Evolutionary conservation across 2,113 vertebrate species (phyloP), one percentile per base, ranked within the genome.

Genomic region (Clupea harengus): DNA sequence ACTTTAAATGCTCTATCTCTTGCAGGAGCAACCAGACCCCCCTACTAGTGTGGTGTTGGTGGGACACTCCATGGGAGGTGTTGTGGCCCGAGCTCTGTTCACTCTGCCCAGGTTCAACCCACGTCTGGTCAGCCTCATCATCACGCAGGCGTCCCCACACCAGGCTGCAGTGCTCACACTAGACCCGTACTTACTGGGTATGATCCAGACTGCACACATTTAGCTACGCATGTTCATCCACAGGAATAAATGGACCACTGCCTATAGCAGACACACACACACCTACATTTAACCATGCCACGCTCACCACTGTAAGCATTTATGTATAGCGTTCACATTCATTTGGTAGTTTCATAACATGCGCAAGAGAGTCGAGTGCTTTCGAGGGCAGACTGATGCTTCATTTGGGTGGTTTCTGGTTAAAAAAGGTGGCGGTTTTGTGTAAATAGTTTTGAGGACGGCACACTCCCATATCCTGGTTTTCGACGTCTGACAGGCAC

Each of bases 51-150:
- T 99, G 87, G 95, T 96, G 18, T 94, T 99, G 45, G 95, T 99
- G 9, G 98, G 97, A 11, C 98, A 99, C 92, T 99, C 98, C 81
- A 99, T 99, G 98, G 98, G 98, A n/a, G 98, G 98, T 20, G 97
- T 99, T 85, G 94, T 99, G 89, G 98, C 98, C 82, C 96, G 97
- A 89, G 98, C 97, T 0, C 92, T 99, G 83, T 97, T 98, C 90
- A 97, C 97, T 4, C 86, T 99, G 88, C 97, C 97, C 83, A 96
- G 95, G 85, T 99, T 99, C 91, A 97, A 96, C 88, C 93, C 96
- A 20, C 94, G 93, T 1, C 94, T 99, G 85, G 95, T 99, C 90
- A 97, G 94, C 90, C 94, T 99, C 82, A 97, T 99, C 78, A 92
- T 99, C 87, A 99, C 98, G 4, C 97, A 99, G 95, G 98, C 98